Percentiles rank a stretch among this genome's conserved stretches.
phyloP scores from a whole-genome alignment of 2,797 vertebrate species.

The Characodon lateralis region DNA sequence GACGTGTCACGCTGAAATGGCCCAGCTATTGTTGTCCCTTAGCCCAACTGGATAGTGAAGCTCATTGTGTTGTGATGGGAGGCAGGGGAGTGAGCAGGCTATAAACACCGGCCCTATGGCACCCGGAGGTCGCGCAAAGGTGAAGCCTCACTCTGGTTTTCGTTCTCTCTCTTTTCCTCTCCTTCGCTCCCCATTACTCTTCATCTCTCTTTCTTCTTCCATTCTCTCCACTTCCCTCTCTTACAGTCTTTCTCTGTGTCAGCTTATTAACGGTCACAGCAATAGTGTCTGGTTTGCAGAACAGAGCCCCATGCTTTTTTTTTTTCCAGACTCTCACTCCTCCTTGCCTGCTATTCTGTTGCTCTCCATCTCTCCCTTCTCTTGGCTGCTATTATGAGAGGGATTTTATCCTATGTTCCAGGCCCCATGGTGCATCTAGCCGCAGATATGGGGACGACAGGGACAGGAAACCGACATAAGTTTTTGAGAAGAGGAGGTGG shows the following conservation, averaged over 20 bases:
- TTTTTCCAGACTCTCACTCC: constrained; percentile 40
- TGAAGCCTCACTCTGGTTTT: constrained; percentile 72
- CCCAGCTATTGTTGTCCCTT: constrained; percentile 74
- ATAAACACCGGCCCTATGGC: constrained; percentile 80
- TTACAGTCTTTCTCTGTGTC: constrained; percentile 54
- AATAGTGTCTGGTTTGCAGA: constrained; percentile 75
- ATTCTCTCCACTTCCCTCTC: constrained; percentile 39
- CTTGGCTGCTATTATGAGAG: constrained; percentile 82
- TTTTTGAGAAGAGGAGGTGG: constrained; percentile 59
- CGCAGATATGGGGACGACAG: constrained; percentile 77
- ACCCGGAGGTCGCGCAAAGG: constrained; percentile 78
- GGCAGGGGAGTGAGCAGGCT: constrained; percentile 78
- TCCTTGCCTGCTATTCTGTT: constrained; percentile 63
- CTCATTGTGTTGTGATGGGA: constrained; percentile 82
- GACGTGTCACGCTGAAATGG: constrained; percentile 78
- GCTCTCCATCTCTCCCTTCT: constrained; percentile 68
- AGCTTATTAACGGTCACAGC: constrained; percentile 78
- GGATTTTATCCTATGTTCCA: constrained; percentile 85
- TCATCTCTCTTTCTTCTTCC: constrained; percentile 25
- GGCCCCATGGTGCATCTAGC: constrained; percentile 83
- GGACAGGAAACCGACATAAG: constrained; percentile 75
- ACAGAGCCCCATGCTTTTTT: constrained; percentile 64
- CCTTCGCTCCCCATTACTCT: constrained; percentile 8
- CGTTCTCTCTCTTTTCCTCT: constrained; percentile 26
- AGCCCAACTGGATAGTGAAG: constrained; percentile 73